Base-by-base conservation (phyloP, 2,888 invertebrate species). In the Andrena chrysosceles region DNA sequence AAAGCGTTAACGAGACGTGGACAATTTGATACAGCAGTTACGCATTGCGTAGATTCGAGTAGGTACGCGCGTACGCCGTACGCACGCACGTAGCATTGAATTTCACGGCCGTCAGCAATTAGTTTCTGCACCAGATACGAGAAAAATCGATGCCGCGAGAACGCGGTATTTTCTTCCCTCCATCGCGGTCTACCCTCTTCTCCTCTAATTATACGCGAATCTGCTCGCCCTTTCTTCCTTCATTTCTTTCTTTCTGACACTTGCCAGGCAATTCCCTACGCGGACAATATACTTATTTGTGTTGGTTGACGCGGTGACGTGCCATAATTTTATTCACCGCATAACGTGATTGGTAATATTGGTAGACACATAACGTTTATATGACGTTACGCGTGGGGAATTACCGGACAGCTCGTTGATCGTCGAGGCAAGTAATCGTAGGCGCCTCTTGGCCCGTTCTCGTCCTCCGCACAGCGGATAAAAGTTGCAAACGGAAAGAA, bases 111-210 rank as follows among this genome's bases (percentile, higher is more conserved):
- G 84, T 67, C 70, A 71, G 86, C 66, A 87, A 91, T 91, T 88
- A 91, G 87, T 89, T 91, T 91, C 88, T 80, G 91, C 90, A 88
- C 90, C 88, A 90, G 87, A 90, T 91, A 89, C 83, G 77, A 83
- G 29, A 77, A 67, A 62, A 81, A 90, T 90, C 91, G 91, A 90
- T 90, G 82, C 90, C 54, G n/a, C 31, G 29, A 23, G 13, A 59
- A 8, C 29, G 20, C 29, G 16, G 23, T 10, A 13, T 26, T 29
- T 35, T 4, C 10, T 62, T 8, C 7, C n/a, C 31, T 16, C 56
- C 5, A 1, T 26, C 31, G n/a, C 26, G 6, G 2, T 2, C 33
- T 10, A 8, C 60, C 23, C 20, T 29, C 20, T 35, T 20, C 10
- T 29, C 33, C 35, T 13, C 7, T 29, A 20, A 35, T 35, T 1